Evolutionary conservation across 2,888 invertebrate genomes (phyloP), one percentile per base, ranked within the genome.

Genomic region (Eupithecia tripunctaria): DNA sequence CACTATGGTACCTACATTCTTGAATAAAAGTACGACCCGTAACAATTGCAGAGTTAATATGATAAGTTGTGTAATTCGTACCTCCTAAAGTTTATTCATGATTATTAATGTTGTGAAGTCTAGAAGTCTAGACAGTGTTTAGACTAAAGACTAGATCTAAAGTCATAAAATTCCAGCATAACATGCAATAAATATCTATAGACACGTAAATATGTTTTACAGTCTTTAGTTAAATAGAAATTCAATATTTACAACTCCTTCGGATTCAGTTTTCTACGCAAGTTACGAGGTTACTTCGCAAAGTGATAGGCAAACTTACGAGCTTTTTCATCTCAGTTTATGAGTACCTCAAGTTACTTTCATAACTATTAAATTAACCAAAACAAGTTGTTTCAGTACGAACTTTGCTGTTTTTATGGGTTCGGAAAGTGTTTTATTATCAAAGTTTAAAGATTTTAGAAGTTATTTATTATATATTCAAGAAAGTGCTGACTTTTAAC

Each of bases 111-210:
- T n/a, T n/a, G n/a, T n/a, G 25, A 25, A 64, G 41, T 64, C 38
- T 36, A 5, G 38, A 41, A 43, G 74, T 74, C 74, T 74, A 74
- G 74, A 74, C 73, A 43, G 41, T 51, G 38, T 51, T 65, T n/a
- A 67, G 60, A 72, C 60, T n/a, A n/a, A n/a, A n/a, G n/a, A n/a
- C n/a, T n/a, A n/a, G 68, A 66, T 62, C 62, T 66, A 59, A 60
- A 70, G 64, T 38, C 56, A 62, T 62, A 69, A 63, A 56, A 59
- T 69, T 70, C 67, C 47, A 65, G 59, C 62, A 27, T 18, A 66
- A 27, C 63, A 67, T 66, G 65, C 65, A 36, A 71, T 74, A 74
- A 68, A 71, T 73, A 70, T 69, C 59, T 47, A 43, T 41, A 67
- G 36, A 32, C 36, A 62, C 38, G 32, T 73, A 60, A 60, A 64